Evolutionary conservation across 2,888 invertebrate species (phyloP).

Genomic region (Laothoe populi): DNA sequence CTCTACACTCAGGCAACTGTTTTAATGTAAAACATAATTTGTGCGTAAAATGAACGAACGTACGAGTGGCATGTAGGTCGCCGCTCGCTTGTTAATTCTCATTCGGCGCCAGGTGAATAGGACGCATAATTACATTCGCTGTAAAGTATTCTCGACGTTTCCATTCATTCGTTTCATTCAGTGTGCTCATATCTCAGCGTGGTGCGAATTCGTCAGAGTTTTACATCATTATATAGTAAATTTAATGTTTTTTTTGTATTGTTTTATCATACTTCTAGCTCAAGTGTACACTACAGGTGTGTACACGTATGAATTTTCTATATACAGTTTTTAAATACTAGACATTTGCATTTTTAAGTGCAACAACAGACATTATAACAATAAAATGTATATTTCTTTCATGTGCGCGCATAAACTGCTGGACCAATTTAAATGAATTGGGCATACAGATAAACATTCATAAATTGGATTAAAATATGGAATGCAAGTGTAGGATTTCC

Average conservation of each 20-base stretch:
- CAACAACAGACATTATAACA: no score
- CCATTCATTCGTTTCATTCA: conserved; percentile 50
- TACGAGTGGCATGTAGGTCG: conserved; percentile 40
- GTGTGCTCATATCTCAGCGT: conserved; percentile 37
- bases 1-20: conserved; percentile 34
- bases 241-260: conserved; percentile 32
- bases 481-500: no score
- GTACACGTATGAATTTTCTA: background rate
- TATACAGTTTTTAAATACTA: no score
- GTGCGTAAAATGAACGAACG: conserved; percentile 44
- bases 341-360: no score
- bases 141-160: conserved; percentile 48
- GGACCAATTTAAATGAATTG: no score
- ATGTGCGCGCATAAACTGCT: no score
- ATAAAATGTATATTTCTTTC: no score
- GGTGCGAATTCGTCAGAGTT: conserved; percentile 35
- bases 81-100: conserved; percentile 40
- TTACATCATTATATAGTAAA: conserved; percentile 11
- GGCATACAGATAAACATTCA: no score
- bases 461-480: no score
- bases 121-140: conserved; percentile 64
- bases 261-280: conserved; percentile 25
- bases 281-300: background rate
- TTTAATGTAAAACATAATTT: conserved; percentile 36
- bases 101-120: conserved; percentile 54